Percentiles rank a stretch among this genome's conserved stretches.
Conservation (phyloP, 2,888 invertebrate species). For the Spicauda simplicius region DNA sequence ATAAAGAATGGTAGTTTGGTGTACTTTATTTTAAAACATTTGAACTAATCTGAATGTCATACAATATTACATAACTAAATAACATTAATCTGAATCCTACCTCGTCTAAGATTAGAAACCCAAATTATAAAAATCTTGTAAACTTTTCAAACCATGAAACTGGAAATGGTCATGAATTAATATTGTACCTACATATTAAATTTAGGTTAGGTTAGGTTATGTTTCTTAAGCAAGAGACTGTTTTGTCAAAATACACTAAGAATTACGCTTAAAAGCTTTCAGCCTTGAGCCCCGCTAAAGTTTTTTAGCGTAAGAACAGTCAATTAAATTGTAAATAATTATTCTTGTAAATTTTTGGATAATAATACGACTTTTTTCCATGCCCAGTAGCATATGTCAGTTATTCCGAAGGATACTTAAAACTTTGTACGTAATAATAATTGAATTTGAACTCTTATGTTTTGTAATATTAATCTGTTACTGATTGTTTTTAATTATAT, state of each 20-base stretch:
- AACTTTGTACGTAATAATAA: too few species aligned
- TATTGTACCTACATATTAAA: background rate
- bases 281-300: conserved; percentile 82
- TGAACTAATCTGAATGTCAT: too few species aligned
- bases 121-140: background rate
- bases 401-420: background rate
- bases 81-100: background rate
- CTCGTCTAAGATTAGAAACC: background rate
- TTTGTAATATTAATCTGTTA: too few species aligned
- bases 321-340: conserved; percentile 56
- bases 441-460: too few species aligned
- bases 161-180: background rate
- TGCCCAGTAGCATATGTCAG: background rate
- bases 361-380: too few species aligned
- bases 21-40: too few species aligned
- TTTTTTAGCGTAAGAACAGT: conserved; percentile 72
- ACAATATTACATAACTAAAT: too few species aligned
- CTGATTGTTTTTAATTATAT: background rate
- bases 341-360: background rate
- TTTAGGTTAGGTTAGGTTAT: background rate
- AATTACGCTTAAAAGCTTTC: conserved; percentile 73
- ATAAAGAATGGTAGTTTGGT: too few species aligned
- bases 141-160: background rate
- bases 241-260: conserved; percentile 1
- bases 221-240: background rate